Evolutionary conservation across 2,113 vertebrate species (phyloP).

Genomic region (Hypanus sabinus): DNA sequence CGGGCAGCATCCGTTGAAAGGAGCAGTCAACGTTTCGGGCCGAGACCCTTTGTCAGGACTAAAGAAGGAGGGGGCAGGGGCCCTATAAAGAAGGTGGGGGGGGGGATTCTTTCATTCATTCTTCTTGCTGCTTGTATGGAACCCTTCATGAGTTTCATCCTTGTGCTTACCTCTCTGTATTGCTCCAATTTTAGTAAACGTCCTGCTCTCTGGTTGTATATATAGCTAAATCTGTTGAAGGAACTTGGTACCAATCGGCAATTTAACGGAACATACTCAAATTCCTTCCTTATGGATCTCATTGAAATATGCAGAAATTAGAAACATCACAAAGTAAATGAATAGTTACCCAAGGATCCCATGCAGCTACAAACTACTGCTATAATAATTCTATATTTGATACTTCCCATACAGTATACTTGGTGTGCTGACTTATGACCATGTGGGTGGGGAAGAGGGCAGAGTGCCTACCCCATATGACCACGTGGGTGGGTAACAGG

Average conservation of each 20-base stretch:
- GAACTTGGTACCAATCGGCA: background rate
- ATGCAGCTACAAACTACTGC: background rate
- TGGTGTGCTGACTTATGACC: background rate
- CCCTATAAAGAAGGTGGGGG: no score
- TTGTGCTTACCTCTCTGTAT: no score
- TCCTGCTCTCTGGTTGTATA: background rate
- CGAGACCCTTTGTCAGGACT: no score
- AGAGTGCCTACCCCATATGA: background rate
- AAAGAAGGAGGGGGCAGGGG: no score
- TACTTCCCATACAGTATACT: background rate
- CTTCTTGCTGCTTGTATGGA: no score
- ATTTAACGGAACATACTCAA: background rate
- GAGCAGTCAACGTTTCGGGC: no score
- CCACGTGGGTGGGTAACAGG: background rate
- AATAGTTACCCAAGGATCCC: background rate
- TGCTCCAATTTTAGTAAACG: no score
- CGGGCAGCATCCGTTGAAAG: no score
- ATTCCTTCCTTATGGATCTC: background rate
- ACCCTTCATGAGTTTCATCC: no score
- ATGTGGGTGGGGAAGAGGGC: background rate
- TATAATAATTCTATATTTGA: background rate
- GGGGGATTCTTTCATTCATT: no score
- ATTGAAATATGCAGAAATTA: background rate
- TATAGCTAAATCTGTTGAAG: background rate
- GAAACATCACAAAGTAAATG: background rate